Conservation (phyloP, 2,888 invertebrate species). For the Heliconius erato region DNA sequence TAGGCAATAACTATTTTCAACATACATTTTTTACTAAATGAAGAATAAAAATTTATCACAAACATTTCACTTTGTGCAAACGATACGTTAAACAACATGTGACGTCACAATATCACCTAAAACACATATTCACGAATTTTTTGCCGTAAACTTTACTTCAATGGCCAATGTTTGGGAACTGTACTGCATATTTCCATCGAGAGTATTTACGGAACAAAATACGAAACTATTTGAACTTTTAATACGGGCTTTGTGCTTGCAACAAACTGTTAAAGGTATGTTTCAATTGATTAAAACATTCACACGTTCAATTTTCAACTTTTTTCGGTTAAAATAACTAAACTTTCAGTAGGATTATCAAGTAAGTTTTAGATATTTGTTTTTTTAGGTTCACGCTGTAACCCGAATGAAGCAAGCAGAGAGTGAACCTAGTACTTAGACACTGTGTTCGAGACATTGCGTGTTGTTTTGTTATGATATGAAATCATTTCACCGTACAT, state of each 20-base stretch:
- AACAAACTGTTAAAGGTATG: not conserved
- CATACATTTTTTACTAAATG: not conserved
- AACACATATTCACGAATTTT: not conserved
- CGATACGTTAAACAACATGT: not conserved
- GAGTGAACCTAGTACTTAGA: no score
- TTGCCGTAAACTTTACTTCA: not conserved
- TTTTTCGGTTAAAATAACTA: not conserved
- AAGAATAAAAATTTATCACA: not conserved
- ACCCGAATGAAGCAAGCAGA: no score
- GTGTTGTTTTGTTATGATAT: not conserved
- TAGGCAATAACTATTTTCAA: no score
- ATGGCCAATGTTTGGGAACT: slow-evolving; percentile 5
- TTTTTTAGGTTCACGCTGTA: no score
- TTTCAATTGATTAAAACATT: not conserved
- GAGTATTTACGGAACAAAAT: slow-evolving; percentile 6
- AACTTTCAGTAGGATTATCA: no score
- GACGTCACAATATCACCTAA: not conserved
- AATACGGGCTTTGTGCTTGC: slow-evolving; percentile 1
- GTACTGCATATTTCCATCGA: not conserved
- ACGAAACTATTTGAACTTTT: slow-evolving; percentile 18
- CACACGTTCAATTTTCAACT: not conserved
- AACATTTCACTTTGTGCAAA: not conserved
- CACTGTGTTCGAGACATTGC: no score
- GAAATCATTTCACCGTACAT: no score
- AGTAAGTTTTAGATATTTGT: no score